Evolutionary conservation across 2,113 vertebrate genomes (phyloP).

Genomic region (Microtus montanus): DNA sequence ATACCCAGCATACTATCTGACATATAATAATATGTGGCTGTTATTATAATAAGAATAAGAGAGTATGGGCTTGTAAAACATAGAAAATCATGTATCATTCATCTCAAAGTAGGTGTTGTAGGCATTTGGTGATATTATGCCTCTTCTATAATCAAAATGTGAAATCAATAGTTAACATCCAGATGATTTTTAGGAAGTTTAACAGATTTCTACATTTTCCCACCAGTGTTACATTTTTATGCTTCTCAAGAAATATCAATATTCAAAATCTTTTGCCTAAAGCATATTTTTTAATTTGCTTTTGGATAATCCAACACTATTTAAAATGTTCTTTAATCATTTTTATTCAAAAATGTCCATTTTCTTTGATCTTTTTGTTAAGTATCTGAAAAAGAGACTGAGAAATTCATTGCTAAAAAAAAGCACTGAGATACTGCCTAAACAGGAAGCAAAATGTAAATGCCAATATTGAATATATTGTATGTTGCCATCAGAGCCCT

Average conservation of each 20-base stretch:
- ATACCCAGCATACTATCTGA: not conserved
- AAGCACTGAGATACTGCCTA: conserved; percentile 21
- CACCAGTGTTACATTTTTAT: conserved; percentile 15
- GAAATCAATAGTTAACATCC: conserved; percentile 25
- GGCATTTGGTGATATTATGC: not conserved
- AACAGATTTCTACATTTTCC: conserved; percentile 49
- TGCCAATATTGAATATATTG: conserved; percentile 38
- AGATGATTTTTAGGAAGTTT: conserved; percentile 42
- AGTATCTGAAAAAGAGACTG: conserved; percentile 35
- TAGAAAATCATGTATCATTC: conserved; percentile 1
- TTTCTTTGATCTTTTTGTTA: conserved; percentile 47
- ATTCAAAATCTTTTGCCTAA: conserved; percentile 45
- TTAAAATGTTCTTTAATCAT: conserved; percentile 61
- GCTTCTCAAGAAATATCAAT: conserved; percentile 55
- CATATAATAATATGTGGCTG: not conserved
- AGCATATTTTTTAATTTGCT: conserved; percentile 67
- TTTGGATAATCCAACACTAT: conserved; percentile 42
- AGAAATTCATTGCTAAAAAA: conserved; percentile 43
- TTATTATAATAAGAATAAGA: conserved; percentile 36
- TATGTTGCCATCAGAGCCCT: not conserved
- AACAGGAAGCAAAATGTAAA: conserved; percentile 55
- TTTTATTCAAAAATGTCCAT: conserved; percentile 23
- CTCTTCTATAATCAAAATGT: not conserved
- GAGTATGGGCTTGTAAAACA: not conserved
- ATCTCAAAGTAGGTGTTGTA: not conserved